Evolutionary conservation across 2,888 invertebrate genomes (phyloP), one percentile per base, ranked within the genome.

Genomic region (Ptilodon capucinus): DNA sequence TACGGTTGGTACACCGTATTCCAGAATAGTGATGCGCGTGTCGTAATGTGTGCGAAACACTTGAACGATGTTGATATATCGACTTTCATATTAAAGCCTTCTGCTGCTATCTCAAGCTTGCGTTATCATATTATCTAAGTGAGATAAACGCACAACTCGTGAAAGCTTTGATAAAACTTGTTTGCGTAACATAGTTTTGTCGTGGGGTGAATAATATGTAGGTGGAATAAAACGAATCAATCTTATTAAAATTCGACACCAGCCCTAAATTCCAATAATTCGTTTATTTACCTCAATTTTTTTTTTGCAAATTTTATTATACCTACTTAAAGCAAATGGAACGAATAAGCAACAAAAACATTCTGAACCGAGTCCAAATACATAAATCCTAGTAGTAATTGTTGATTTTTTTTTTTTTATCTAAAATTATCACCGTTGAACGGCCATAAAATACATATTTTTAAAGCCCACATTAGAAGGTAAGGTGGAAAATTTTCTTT

Each of bases 31-130:
- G 46, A 51, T 42, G 46, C 47, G 5, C 57, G 63, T 66, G 64
- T 67, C 68, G 68, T 72, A 63, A 58, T 79, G 68, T 83, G 63
- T 81, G 73, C 71, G 56, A 51, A 84, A 71, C 88, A 89, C 87
- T 86, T 76, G 71, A 84, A 46, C 64, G 57, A 59, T 64, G 56
- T 58, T 74, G 75, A 76, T 81, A 83, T 79, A 84, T 76, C 79
- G 72, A 76, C 74, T 74, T 81, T 80, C 69, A 82, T 85, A 86
- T 84, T 85, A 81, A 80, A 84, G 78, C 84, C 81, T 78, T 81
- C 73, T 76, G 57, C 57, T 68, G 75, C 76, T 89, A 89, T 87
- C 89, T 90, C 89, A 88, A 89, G 84, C 88, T 78, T 84, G 76
- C 79, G 75, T 76, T 79, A 79, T 74, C 74, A 72, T 86, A 87